These are phyloP conservation scores for Euura lappo DNA, from an alignment of 1,140 invertebrate species.

Conservation along the genomic window DNA sequence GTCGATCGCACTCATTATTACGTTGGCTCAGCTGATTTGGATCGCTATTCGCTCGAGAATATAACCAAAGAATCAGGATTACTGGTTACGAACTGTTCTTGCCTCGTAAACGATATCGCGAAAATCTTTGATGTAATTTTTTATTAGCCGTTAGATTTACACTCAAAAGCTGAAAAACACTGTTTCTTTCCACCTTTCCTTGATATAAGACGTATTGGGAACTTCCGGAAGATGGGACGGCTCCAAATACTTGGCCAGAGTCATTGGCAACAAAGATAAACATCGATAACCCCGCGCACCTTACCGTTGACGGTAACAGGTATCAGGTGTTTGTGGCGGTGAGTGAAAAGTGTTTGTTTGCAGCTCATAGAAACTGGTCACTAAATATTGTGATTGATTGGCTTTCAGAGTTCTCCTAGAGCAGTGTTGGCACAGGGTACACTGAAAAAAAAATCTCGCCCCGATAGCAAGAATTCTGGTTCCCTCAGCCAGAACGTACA, in stretches of 20 bases:
- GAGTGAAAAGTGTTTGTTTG: too few species aligned
- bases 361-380: too few species aligned
- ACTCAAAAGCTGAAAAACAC: too few species aligned
- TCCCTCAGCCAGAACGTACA: too few species aligned
- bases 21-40: slow-evolving; percentile 90
- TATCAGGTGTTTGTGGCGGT: slow-evolving; percentile 80
- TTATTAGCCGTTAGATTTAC: too few species aligned
- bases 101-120: slow-evolving; percentile 80
- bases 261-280: slow-evolving; percentile 78
- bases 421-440: slow-evolving; percentile 82
- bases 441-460: too few species aligned
- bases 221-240: slow-evolving; percentile 71
- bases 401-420: slow-evolving; percentile 86
- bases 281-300: slow-evolving; percentile 72
- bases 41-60: slow-evolving; percentile 94
- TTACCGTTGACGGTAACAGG: slow-evolving; percentile 67
- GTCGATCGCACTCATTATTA: slow-evolving; percentile 84
- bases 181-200: too few species aligned
- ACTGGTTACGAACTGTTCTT: slow-evolving; percentile 81
- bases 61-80: slow-evolving; percentile 97
- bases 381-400: too few species aligned
- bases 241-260: slow-evolving; percentile 81
- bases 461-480: too few species aligned
- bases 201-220: slow-evolving; percentile 94
- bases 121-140: slow-evolving; percentile 87